phyloP scores from a whole-genome alignment of 2,113 vertebrate genomes.

The Cnemophilus loriae region DNA sequence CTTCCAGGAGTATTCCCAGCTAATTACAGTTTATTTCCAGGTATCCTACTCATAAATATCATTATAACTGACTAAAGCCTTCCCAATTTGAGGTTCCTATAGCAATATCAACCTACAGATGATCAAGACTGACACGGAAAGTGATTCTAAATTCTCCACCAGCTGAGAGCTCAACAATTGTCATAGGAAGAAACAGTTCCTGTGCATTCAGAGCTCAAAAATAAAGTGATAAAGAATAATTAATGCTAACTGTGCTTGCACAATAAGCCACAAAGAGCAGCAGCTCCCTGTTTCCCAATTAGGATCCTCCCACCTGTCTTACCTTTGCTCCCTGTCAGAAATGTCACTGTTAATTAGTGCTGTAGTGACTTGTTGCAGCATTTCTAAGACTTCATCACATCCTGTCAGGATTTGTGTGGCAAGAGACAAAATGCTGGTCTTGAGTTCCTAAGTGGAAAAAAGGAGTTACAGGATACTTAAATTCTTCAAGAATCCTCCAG shows the following conservation, averaged over 20 bases:
- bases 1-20: neutral
- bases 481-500: neutral
- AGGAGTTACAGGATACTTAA: neutral
- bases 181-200: neutral
- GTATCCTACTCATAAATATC: neutral
- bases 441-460: conserved; percentile 82
- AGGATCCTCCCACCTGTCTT: neutral
- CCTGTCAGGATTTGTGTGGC: conserved; percentile 93
- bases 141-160: neutral
- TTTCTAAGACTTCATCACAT: conserved; percentile 97
- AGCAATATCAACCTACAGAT: neutral
- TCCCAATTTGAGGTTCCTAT: neutral
- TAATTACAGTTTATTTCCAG: neutral
- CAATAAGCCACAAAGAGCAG: neutral
- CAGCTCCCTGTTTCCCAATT: neutral
- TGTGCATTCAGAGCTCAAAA: neutral
- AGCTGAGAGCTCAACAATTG: neutral
- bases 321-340: conserved; percentile 90
- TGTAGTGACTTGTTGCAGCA: conserved; percentile 93
- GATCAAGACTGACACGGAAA: neutral
- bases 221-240: neutral
- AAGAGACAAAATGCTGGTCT: conserved; percentile 90
- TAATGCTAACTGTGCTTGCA: neutral
- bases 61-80: neutral
- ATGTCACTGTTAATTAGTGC: conserved; percentile 92